phyloP scores from a whole-genome alignment of 1,140 invertebrate genomes.

The Halesus radiatus region DNA sequence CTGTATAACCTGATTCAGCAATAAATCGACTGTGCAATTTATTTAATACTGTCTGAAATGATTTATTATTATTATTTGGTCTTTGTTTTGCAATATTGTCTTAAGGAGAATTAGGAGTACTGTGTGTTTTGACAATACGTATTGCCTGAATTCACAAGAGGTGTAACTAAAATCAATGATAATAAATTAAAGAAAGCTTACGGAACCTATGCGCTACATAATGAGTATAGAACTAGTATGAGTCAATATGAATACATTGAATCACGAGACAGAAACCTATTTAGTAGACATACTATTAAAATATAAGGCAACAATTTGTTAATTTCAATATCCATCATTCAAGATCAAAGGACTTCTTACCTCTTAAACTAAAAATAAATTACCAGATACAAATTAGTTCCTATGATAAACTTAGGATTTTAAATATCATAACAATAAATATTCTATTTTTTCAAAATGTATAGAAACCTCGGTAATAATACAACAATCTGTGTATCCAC shows the following conservation, averaged over 20 bases:
- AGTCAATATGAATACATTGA: background rate
- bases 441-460: no score
- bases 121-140: no score
- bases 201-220: background rate
- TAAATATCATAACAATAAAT: no score
- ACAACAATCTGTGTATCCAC: no score
- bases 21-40: no score
- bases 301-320: slow-evolving; percentile 22
- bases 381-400: slow-evolving; percentile 10
- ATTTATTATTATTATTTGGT: no score
- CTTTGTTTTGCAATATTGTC: no score
- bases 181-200: background rate
- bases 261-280: background rate
- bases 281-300: slow-evolving; percentile 5
- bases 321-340: slow-evolving; percentile 14
- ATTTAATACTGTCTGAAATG: no score
- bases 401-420: slow-evolving; percentile 6
- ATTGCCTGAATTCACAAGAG: background rate
- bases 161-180: slow-evolving; percentile 1
- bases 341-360: slow-evolving; percentile 1
- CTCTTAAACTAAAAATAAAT: slow-evolving; percentile 28
- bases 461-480: no score
- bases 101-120: no score
- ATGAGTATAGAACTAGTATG: background rate
- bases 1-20: no score